Percentiles rank a stretch among this genome's conserved stretches.
Evolutionary conservation across 2,797 vertebrate species (phyloP).

Genomic region (Spinus pinus): DNA sequence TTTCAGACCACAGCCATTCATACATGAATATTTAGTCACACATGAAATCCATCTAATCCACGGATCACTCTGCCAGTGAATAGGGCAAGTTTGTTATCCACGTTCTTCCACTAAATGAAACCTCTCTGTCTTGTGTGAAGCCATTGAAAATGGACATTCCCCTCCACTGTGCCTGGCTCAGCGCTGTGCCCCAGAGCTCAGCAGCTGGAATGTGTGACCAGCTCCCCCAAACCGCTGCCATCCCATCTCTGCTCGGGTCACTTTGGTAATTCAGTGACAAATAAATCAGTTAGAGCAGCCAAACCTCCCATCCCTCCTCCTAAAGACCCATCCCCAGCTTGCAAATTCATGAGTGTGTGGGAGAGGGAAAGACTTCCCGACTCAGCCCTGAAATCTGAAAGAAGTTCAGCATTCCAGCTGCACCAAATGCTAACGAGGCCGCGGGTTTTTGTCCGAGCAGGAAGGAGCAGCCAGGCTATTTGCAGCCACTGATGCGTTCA

Average conservation of each 20-base stretch:
- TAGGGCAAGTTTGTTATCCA: background rate
- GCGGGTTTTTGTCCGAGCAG: constrained; percentile 51
- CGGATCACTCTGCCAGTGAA: rapidly evolving
- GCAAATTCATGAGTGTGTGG: constrained; percentile 7
- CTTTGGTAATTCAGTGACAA: background rate
- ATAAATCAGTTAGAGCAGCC: background rate
- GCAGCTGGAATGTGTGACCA: background rate
- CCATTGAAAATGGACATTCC: background rate
- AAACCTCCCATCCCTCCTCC: background rate
- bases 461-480: constrained; percentile 61
- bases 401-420: constrained; percentile 5
- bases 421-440: constrained; percentile 25
- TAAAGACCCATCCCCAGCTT: background rate
- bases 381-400: background rate
- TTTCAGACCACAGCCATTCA: background rate
- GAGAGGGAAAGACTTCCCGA: constrained; percentile 9
- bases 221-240: background rate
- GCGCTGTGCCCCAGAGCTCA: background rate
- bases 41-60: background rate
- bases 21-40: background rate
- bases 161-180: background rate
- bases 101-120: background rate
- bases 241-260: background rate
- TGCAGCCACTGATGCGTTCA: constrained; percentile 59
- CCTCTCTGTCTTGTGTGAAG: background rate